Evolutionary conservation across 2,113 vertebrate genomes (phyloP).

Genomic region (Zapornia atra): DNA sequence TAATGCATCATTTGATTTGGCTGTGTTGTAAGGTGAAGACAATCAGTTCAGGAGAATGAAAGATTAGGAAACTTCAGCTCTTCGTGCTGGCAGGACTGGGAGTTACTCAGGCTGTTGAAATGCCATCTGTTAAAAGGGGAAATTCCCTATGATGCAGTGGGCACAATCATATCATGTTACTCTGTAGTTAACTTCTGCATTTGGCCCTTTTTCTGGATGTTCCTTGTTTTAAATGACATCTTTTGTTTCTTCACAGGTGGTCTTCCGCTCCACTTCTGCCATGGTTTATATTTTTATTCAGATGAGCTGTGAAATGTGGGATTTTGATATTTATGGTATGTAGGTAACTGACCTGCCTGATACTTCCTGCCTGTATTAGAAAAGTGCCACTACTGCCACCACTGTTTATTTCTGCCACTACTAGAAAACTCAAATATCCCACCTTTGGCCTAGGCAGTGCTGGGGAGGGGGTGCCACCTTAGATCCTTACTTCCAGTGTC

Average conservation of each 20-base stretch:
- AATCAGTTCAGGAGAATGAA: not conserved
- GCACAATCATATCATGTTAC: not conserved
- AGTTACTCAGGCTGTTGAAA: not conserved
- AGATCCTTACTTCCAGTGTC: not conserved
- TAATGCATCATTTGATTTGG: not conserved
- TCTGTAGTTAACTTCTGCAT: not conserved
- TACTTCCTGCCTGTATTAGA: not conserved
- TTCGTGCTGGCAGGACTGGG: not conserved
- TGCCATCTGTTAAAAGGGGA: not conserved
- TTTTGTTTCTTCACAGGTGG: conserved; percentile 83
- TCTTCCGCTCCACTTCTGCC: conserved; percentile 96
- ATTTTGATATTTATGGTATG: conserved; percentile 97
- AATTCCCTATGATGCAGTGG: not conserved
- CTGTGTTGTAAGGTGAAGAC: not conserved
- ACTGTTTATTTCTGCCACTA: not conserved
- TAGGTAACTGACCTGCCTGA: not conserved
- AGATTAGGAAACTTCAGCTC: not conserved
- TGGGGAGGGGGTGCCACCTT: not conserved
- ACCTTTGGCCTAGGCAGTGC: not conserved
- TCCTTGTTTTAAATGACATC: not conserved
- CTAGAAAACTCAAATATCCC: not conserved
- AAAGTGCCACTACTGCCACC: not conserved
- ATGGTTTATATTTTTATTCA: conserved; percentile 99
- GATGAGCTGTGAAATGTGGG: conserved; percentile 99
- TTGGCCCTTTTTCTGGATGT: not conserved